Evolutionary conservation across 2,888 invertebrate species (phyloP).

Genomic region (Tridacna crocea): DNA sequence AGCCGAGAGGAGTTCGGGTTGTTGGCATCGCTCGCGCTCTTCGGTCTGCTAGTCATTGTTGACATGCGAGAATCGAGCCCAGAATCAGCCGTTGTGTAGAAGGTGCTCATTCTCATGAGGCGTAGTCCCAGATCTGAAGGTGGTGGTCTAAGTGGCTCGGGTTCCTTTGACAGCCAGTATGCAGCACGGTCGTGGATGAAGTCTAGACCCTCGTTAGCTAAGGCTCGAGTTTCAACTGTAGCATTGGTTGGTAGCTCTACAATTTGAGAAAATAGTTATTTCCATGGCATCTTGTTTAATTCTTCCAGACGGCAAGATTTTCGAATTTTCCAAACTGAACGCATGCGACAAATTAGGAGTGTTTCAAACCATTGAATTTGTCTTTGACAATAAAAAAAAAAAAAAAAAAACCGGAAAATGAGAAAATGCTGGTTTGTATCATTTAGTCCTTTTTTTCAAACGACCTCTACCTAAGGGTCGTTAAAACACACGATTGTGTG

Average conservation of each 20-base stretch:
- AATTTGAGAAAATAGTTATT: background rate
- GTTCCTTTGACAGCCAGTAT: slow-evolving; percentile 58
- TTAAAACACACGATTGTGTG: too few species aligned
- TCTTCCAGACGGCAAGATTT: too few species aligned
- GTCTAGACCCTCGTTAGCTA: slow-evolving; percentile 65
- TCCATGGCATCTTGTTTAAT: too few species aligned
- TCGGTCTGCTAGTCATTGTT: slow-evolving; percentile 43
- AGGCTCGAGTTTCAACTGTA: slow-evolving; percentile 47
- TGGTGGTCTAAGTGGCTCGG: slow-evolving; percentile 42
- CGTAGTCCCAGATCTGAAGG: slow-evolving; percentile 49
- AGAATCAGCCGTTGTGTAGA: slow-evolving; percentile 58
- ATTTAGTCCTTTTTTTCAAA: too few species aligned
- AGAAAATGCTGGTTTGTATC: too few species aligned
- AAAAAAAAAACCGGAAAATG: too few species aligned
- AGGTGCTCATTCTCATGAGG: slow-evolving; percentile 59
- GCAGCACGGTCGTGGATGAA: slow-evolving; percentile 63
- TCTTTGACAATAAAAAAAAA: too few species aligned
- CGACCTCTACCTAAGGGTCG: too few species aligned
- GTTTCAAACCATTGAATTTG: too few species aligned
- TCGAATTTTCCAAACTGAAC: too few species aligned
- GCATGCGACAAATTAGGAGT: too few species aligned
- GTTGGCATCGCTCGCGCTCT: slow-evolving; percentile 46
- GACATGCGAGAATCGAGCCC: slow-evolving; percentile 60
- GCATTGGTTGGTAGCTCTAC: slow-evolving; percentile 60
- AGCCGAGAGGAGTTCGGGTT: slow-evolving; percentile 3